Evolutionary conservation across 37 sponge, comb jelly and placozoan genomes (phyloP), one percentile per base, ranked within the genome.

Genomic region (Tethya wilhelma): DNA sequence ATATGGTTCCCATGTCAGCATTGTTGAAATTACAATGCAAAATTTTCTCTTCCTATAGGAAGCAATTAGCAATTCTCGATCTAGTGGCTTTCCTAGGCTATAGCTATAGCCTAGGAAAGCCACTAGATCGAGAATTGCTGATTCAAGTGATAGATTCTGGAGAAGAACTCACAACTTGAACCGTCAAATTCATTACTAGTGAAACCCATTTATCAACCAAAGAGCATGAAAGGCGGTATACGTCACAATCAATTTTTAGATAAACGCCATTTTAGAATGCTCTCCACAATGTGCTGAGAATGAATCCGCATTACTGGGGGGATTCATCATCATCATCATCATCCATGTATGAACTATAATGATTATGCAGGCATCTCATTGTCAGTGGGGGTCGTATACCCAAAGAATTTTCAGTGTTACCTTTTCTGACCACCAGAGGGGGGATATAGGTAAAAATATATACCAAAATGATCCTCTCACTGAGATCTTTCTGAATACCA

Each of bases 301-400:
- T 93, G 79, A 93, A 93, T 59, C n/a, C n/a, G n/a, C 93, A 93
- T 79, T 93, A 93, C 70, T 93, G 93, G 93, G 89, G 93, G 7
- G 89, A n/a, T n/a, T n/a, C n/a, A n/a, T n/a, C n/a, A n/a, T n/a
- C n/a, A n/a, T n/a, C n/a, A n/a, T n/a, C n/a, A n/a, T n/a, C n/a
- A n/a, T n/a, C n/a, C n/a, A n/a, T n/a, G n/a, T n/a, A n/a, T n/a
- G n/a, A n/a, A n/a, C n/a, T n/a, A n/a, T n/a, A n/a, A n/a, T n/a
- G n/a, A n/a, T n/a, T n/a, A n/a, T n/a, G n/a, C n/a, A n/a, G n/a
- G n/a, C n/a, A n/a, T n/a, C n/a, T n/a, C n/a, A n/a, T n/a, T n/a
- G n/a, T n/a, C n/a, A n/a, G n/a, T n/a, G n/a, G n/a, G n/a, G n/a
- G n/a, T n/a, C n/a, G n/a, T n/a, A n/a, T n/a, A n/a, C n/a, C n/a